Evolutionary conservation across 2,888 invertebrate species (phyloP).

Genomic region (Pollenia griseotomentosa): DNA sequence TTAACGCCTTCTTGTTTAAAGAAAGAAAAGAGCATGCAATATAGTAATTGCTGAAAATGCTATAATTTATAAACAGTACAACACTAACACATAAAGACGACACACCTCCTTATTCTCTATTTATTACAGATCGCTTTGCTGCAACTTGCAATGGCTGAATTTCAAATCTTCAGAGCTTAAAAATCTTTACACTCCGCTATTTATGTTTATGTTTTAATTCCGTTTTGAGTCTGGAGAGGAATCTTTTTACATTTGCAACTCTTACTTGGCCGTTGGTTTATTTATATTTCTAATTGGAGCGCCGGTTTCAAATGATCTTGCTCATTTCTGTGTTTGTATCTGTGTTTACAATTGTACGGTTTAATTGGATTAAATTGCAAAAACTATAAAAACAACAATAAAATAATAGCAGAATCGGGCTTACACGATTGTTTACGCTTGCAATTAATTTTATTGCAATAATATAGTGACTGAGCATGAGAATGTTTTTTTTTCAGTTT

Average conservation of each 20-base stretch:
- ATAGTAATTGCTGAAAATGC: neutral
- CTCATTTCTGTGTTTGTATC: neutral
- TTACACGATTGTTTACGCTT: conserved; percentile 48
- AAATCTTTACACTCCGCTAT: neutral
- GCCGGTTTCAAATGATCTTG: conserved; percentile 3
- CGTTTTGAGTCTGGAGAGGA: neutral
- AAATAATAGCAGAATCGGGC: conserved; percentile 64
- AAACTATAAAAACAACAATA: conserved; percentile 41
- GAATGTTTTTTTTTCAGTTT: conserved; percentile 47
- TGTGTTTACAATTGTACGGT: conserved; percentile 45
- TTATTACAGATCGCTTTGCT: neutral
- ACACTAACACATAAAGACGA: conserved; percentile 11
- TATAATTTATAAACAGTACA: conserved; percentile 3
- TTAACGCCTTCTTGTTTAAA: conserved; percentile 20
- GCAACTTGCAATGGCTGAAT: conserved; percentile 35
- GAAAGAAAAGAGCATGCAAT: neutral
- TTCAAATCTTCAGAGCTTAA: neutral
- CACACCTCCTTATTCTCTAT: conserved; percentile 3
- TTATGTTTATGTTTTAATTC: neutral
- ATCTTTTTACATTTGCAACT: neutral
- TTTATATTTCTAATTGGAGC: conserved; percentile 14
- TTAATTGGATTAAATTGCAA: conserved; percentile 81
- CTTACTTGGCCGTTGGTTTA: neutral
- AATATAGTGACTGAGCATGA: conserved; percentile 41
- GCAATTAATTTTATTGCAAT: conserved; percentile 63